Base-by-base conservation (phyloP, 1,140 invertebrate species). In the Drosophila kurseongensis region DNA sequence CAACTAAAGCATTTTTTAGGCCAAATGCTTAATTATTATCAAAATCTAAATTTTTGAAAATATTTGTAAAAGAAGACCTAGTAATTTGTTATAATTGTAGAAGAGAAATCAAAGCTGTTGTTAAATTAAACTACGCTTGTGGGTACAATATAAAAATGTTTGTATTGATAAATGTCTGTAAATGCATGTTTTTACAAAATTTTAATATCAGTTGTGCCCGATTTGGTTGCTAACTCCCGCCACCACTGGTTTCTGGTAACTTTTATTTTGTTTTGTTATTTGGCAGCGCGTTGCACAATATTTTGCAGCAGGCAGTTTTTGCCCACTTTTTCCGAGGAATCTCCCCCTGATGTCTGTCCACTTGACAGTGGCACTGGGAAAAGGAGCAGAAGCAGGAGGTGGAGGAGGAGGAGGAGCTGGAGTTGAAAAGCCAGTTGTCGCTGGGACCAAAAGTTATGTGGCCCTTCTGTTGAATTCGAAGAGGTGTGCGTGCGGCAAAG, bases 271-370 rank as follows among this genome's bases (percentile, higher is more conserved):
- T 67, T 66, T 75, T 66, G 63, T 66, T 76, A 86, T 86, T 86
- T 86, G 83, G 83, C 83, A 86, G 76, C 76, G 76, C 82, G 86
- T 72, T 78, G 82, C 82, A 86, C 75, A 86, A 82, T 72, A 79
- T 88, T 82, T 82, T 71, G 50, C 68, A 67, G 54, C 62, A 58
- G 78, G 60, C 65, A 62, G 56, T 78, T 86, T 69, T 66, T 69
- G 40, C 41, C 45, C 23, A 23, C 59, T 41, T 16, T 59, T 18
- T 55, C 42, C 58, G 40, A 9, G 32, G 29, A 16, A 51, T 16
- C n/a, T 10, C 12, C 7, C 55, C 66, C 60, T 57, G 59, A 77
- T 61, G 75, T 51, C 16, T 88, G 83, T 73, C 79, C 75, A 86
- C 83, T 86, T 86, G 83, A 88, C 71, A 67, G 73, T 27, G 42